A percentile compares a stretch with the other conserved stretches of the same genome.
Evolutionary conservation across 30 jellyfish, hydroid and myxozoan species (phyloP).

Genomic region (Nemopilema nomurai): DNA sequence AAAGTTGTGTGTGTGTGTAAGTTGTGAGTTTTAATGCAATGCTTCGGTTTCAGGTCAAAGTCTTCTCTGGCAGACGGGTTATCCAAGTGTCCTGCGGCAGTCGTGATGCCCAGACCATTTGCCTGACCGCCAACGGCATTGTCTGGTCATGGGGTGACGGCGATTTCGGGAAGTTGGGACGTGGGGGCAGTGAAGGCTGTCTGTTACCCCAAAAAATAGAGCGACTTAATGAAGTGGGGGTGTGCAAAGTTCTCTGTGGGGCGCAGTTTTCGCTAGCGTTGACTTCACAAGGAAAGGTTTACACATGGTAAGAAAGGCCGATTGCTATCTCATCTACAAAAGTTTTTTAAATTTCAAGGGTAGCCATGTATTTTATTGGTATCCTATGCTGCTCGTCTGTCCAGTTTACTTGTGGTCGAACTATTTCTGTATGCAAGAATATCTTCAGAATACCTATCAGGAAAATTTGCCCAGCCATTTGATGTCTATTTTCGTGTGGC

Average conservation of each 20-base stretch:
- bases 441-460: no score
- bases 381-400: no score
- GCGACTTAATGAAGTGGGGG: constrained; percentile 50
- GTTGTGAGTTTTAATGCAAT: neutral
- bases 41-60: constrained; percentile 63
- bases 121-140: constrained; percentile 76
- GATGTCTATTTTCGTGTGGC: no score
- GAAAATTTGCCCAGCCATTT: no score
- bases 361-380: no score
- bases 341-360: no score
- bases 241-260: constrained; percentile 87
- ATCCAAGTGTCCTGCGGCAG: constrained; percentile 88
- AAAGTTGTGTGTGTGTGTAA: no score
- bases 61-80: constrained; percentile 72
- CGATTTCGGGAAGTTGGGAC: constrained; percentile 94
- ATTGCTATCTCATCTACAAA: no score
- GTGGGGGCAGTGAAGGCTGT: constrained; percentile 97
- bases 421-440: no score
- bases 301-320: constrained; percentile 74
- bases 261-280: constrained; percentile 93
- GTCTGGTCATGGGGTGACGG: constrained; percentile 99
- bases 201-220: constrained; percentile 66
- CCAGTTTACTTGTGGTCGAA: no score
- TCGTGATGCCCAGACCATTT: constrained; percentile 88
- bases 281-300: constrained; percentile 75